Evolutionary conservation across 92 coral and sea anemone species (phyloP).

Genomic region (Parazoanthus swiftii): DNA sequence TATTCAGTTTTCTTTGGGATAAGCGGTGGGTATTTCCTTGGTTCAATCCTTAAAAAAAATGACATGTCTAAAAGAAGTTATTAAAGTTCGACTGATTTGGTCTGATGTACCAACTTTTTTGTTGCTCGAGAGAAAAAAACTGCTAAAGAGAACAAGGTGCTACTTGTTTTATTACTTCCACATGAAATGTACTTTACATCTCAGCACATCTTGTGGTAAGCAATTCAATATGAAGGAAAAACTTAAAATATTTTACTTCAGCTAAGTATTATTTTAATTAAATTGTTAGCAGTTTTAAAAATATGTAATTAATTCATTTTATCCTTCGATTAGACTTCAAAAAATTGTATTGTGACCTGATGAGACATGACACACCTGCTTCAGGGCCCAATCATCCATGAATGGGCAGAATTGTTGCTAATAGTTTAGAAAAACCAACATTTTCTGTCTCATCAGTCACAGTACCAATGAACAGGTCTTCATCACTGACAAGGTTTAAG

Average conservation of each 20-base stretch:
- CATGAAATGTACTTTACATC: background rate
- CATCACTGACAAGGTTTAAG: constrained; percentile 3
- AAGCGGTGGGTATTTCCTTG: background rate
- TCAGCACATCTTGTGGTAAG: background rate
- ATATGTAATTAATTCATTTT: constrained; percentile 18
- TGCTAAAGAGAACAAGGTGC: background rate
- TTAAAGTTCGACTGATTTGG: background rate
- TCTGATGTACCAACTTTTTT: constrained; percentile 12
- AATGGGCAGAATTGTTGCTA: constrained; percentile 12
- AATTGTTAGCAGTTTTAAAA: constrained; percentile 14
- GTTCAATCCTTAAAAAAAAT: background rate
- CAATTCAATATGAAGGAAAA: constrained; percentile 17
- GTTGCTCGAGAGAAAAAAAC: background rate
- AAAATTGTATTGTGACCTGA: constrained; percentile 21
- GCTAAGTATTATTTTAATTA: background rate
- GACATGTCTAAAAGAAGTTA: background rate
- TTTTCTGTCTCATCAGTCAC: constrained; percentile 39
- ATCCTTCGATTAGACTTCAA: constrained; percentile 28
- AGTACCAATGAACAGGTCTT: background rate
- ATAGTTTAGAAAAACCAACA: constrained; percentile 25
- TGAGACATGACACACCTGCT: constrained; percentile 23
- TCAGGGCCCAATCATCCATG: constrained; percentile 24
- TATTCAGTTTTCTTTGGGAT: constrained; percentile 2
- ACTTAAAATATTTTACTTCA: background rate
- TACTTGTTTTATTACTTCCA: background rate